Conservation (phyloP, 1,140 invertebrate species). For the Orchesella cincta region DNA sequence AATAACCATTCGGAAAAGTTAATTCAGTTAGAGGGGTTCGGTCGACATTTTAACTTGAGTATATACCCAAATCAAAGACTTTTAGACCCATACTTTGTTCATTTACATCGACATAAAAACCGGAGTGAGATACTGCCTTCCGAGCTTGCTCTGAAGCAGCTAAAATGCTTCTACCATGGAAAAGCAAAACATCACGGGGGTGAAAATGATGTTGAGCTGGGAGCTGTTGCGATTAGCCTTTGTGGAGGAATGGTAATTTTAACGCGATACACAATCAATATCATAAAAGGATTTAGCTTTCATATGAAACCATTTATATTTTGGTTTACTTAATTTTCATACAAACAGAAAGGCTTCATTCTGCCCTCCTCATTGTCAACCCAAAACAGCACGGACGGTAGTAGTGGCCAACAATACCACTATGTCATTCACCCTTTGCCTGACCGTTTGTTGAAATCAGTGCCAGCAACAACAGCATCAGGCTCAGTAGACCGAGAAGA, state of each 20-base stretch:
- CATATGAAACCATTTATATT: background rate
- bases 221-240: conserved; percentile 41
- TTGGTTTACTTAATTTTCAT: background rate
- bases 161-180: conserved; percentile 46
- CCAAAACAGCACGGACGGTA: conserved; percentile 30
- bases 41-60: conserved; percentile 36
- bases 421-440: conserved; percentile 54
- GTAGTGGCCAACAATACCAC: conserved; percentile 40
- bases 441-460: conserved; percentile 39
- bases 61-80: conserved; percentile 40
- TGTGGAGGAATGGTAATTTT: conserved; percentile 49
- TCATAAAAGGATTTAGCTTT: background rate
- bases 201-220: conserved; percentile 18
- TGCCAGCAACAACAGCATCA: background rate
- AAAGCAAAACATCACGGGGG: conserved; percentile 25
- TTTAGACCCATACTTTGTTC: conserved; percentile 42
- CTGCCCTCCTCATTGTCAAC: conserved; percentile 30
- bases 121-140: conserved; percentile 41
- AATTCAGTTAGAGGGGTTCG: conserved; percentile 41
- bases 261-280: background rate
- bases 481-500: background rate
- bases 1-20: conserved; percentile 33
- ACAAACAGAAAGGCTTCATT: conserved; percentile 53
- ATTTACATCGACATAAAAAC: conserved; percentile 43
- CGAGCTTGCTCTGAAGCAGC: conserved; percentile 35